These are phyloP conservation scores for Lanistes nyassanus DNA, from an alignment of 1,140 invertebrate genomes.

Conservation along the genomic window DNA sequence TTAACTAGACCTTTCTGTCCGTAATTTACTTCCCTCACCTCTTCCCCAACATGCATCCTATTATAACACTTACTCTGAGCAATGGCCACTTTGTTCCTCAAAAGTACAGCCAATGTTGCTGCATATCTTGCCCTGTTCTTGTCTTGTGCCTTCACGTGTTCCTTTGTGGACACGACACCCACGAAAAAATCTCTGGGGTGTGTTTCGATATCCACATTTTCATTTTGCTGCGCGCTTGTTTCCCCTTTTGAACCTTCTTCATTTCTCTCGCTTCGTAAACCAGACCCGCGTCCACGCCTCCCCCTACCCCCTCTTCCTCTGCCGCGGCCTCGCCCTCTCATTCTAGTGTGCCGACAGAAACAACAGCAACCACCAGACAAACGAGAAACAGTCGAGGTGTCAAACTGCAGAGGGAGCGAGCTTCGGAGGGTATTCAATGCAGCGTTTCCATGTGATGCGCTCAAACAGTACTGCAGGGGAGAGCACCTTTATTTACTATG, in stretches of 20 bases:
- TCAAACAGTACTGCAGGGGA: background rate
- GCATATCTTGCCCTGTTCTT: conserved; percentile 56
- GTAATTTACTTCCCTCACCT: too few species aligned
- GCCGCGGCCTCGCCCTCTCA: conserved; percentile 34
- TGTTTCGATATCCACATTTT: conserved; percentile 42
- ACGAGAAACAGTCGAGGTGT: background rate
- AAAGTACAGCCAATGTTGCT: conserved; percentile 53
- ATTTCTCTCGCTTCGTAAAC: conserved; percentile 1
- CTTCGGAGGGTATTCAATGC: too few species aligned
- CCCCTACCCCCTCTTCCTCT: conserved; percentile 32
- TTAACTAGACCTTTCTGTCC: too few species aligned
- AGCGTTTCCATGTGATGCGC: background rate
- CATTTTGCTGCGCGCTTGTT: conserved; percentile 5
- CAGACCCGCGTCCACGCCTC: background rate
- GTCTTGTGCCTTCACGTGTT: conserved; percentile 59
- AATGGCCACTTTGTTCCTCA: conserved; percentile 58
- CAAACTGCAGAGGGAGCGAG: background rate
- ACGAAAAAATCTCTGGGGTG: conserved; percentile 52
- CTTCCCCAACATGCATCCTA: too few species aligned
- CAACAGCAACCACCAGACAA: conserved; percentile 2
- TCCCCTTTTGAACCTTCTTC: conserved; percentile 12
- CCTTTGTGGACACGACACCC: conserved; percentile 45
- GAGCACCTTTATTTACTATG: background rate
- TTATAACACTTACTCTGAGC: conserved; percentile 56
- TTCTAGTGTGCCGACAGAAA: background rate